Conservation (phyloP, 2,888 invertebrate species). For the Physocephala rufipes region DNA sequence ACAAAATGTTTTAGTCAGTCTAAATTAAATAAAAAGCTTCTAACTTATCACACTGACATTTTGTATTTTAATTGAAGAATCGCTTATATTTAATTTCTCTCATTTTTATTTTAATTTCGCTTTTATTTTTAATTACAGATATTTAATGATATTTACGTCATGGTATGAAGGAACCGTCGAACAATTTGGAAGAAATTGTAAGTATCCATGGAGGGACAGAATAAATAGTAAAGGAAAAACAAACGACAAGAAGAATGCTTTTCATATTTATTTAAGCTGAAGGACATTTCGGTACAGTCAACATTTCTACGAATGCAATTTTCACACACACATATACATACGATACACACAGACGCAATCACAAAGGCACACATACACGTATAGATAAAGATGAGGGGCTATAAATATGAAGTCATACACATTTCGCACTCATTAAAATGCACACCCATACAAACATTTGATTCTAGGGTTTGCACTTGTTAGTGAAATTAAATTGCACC, state of each 20-base stretch:
- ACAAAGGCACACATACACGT: no score
- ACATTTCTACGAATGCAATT: not conserved
- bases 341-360: not conserved
- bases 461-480: constrained; percentile 5
- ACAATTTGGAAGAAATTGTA: constrained; percentile 51
- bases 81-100: no score
- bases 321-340: not conserved
- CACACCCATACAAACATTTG: constrained; percentile 15
- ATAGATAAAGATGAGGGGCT: no score
- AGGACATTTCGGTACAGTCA: constrained; percentile 1
- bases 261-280: constrained; percentile 15
- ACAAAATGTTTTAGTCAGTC: no score
- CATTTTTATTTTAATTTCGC: no score
- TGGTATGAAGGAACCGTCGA: constrained; percentile 52
- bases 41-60: not conserved
- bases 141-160: constrained; percentile 48
- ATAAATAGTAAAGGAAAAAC: constrained; percentile 2
- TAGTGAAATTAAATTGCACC: not conserved
- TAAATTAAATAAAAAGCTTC: not conserved
- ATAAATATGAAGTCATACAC: not conserved
- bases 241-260: not conserved
- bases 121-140: constrained; percentile 20
- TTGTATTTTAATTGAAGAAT: constrained; percentile 6
- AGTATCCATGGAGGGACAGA: constrained; percentile 37
- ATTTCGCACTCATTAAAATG: not conserved